Base-by-base conservation (phyloP, 2,888 invertebrate species). In the Polia nebulosa region DNA sequence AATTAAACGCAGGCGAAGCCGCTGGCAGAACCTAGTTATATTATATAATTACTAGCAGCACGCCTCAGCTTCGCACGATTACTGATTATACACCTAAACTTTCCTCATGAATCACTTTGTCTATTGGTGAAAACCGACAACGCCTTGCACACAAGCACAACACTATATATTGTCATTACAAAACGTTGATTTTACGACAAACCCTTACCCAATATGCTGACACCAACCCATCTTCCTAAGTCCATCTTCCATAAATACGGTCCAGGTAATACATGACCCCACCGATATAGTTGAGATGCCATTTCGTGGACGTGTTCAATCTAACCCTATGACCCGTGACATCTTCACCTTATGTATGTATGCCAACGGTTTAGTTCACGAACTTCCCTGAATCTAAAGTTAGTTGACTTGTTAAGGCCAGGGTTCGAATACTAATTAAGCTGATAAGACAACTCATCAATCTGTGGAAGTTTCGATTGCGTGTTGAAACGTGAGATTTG, bases 261-360 rank as follows among this genome's bases (percentile, higher is more conserved):
- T 0, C 32, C 13, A 52, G 17, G 29, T 57, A 8, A 47, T 59
- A 25, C 34, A 22, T 34, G n/a, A n/a, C 44, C 13, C 45, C 5
- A 47, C 15, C 17, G 11, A 56, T 56, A 68, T 49, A 69, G 34
- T 52, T 47, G 39, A 41, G 55, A 60, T 76, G 41, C 25, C 51
- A 69, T 69, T 15, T 32, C 5, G 25, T 7, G 66, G 55, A 67
- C 58, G 58, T 76, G 58, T 76, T 62, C 61, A 80, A 80, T 80
- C 45, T 53, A 11, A 39, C 36, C 45, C 13, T 17, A 22, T 45
- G 56, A 66, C 51, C 70, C 20, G 6, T 47, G 56, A 60, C 41
- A 52, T 58, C 39, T 65, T 29, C 22, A 65, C 41, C 29, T 55
- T 61, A 65, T 60, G 59, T 61, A 65, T 60, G 59, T 60, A 53